Base-by-base conservation (phyloP, 2,113 vertebrate species). In the Siniperca chuatsi region DNA sequence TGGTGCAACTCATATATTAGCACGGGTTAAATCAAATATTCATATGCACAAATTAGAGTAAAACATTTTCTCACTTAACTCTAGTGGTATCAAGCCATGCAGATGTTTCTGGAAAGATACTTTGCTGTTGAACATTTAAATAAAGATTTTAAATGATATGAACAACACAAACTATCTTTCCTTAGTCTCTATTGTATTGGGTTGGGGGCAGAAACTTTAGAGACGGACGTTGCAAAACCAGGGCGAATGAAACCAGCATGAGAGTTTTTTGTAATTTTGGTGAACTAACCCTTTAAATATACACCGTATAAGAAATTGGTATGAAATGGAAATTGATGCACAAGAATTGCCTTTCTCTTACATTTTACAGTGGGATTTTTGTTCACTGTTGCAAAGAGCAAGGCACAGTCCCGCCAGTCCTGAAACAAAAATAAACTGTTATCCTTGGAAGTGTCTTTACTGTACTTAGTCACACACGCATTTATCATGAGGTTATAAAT, bases 401-500 rank as follows among this genome's bases (percentile, higher is more conserved):
- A 61, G n/a, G 69, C 37, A 2, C 44, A 35, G 71, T 61, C 29
- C 18, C 67, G 69, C 74, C 87, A 81, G 58, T 54, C 62, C 72
- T 71, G 70, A 58, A 83, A 67, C 75, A 40, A 90, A 89, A 93
- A 90, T 89, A 91, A 93, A 92, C 91, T 90, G 90, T 92, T 94
- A 88, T 94, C 77, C 87, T 91, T 92, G 91, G 88, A 94, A 90
- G 90, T 92, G 92, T 92, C 91, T 93, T 93, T 89, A 92, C 94
- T 93, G 92, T 92, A 87, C 89, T 92, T 89, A 89, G 89, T 80
- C 88, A 83, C 88, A 89, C 73, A 75, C 54, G 50, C 86, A 93
- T 93, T 92, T 88, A 94, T 94, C 93, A 94, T 78, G 90, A 94
- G 89, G 87, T 80, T 69, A 84, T 94, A 93, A 93, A 93, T 95